phyloP scores from a whole-genome alignment of 1,140 invertebrate genomes.

The fruit fly (Drosophila melanogaster) region DNA sequence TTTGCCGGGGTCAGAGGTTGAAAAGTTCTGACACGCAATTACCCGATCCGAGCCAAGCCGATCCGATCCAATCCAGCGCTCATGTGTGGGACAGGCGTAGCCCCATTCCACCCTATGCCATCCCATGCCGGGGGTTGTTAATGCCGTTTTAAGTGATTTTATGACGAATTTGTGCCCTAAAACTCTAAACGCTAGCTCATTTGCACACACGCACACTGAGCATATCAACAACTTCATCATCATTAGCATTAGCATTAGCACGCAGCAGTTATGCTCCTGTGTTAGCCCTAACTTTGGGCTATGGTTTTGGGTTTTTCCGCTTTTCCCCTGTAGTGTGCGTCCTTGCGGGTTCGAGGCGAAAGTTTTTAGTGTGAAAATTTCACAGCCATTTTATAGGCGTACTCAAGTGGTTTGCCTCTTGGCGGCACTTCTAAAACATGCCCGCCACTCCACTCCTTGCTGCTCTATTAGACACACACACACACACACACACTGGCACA shows the following conservation, averaged over 20 bases:
- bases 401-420: constrained; percentile 79
- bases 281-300: constrained; percentile 47
- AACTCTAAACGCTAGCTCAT: constrained; percentile 74
- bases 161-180: constrained; percentile 82
- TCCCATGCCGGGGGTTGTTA: constrained; percentile 58
- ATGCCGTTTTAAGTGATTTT: constrained; percentile 82
- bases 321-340: not conserved
- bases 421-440: constrained; percentile 69
- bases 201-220: constrained; percentile 50
- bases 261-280: constrained; percentile 16
- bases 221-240: constrained; percentile 53
- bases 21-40: constrained; percentile 80
- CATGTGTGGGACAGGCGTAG: too few species aligned
- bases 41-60: constrained; percentile 39
- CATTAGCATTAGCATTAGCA: constrained; percentile 61
- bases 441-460: not conserved
- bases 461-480: constrained; percentile 42
- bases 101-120: constrained; percentile 7
- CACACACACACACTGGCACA: not conserved
- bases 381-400: constrained; percentile 80
- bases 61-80: constrained; percentile 5
- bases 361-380: constrained; percentile 81
- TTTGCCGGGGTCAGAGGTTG: constrained; percentile 66
- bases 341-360: constrained; percentile 45
- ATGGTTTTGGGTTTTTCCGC: constrained; percentile 14